A percentile compares a stretch with the other conserved stretches of the same genome.
phyloP scores from a whole-genome alignment of 1,140 invertebrate species.

The Uloborus diversus region DNA sequence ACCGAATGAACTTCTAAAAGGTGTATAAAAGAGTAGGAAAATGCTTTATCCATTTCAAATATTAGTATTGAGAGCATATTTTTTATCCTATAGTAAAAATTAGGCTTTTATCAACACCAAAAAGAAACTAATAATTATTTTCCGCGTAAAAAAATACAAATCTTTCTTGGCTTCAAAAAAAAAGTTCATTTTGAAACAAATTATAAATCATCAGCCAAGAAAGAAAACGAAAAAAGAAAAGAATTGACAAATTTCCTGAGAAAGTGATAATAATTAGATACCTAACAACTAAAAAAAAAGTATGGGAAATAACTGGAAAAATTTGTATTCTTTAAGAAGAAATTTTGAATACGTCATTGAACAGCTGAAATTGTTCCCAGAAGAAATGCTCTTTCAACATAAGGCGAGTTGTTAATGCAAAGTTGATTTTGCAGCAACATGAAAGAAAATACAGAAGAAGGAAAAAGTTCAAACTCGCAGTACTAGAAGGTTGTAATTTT shows the following conservation, averaged over 20 bases:
- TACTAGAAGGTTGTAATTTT: not conserved
- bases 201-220: not conserved
- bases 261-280: slow-evolving; percentile 39
- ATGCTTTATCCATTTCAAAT: too few relatives aligned
- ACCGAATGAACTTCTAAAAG: too few relatives aligned
- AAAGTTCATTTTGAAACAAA: too few relatives aligned
- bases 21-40: too few relatives aligned
- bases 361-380: slow-evolving; percentile 32
- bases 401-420: slow-evolving; percentile 31
- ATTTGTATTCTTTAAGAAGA: not conserved
- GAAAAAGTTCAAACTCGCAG: not conserved
- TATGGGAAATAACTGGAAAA: not conserved
- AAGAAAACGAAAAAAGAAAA: slow-evolving; percentile 24
- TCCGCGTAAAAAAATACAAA: too few relatives aligned
- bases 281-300: slow-evolving; percentile 13
- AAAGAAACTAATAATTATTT: too few relatives aligned
- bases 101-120: too few relatives aligned
- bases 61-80: too few relatives aligned
- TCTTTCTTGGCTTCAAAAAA: too few relatives aligned
- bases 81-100: too few relatives aligned
- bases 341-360: not conserved
- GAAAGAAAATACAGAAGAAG: not conserved
- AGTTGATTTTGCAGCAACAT: not conserved
- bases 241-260: slow-evolving; percentile 25
- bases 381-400: not conserved